phyloP scores from a whole-genome alignment of 2,797 vertebrate species.

The Acipenser oxyrinchus region DNA sequence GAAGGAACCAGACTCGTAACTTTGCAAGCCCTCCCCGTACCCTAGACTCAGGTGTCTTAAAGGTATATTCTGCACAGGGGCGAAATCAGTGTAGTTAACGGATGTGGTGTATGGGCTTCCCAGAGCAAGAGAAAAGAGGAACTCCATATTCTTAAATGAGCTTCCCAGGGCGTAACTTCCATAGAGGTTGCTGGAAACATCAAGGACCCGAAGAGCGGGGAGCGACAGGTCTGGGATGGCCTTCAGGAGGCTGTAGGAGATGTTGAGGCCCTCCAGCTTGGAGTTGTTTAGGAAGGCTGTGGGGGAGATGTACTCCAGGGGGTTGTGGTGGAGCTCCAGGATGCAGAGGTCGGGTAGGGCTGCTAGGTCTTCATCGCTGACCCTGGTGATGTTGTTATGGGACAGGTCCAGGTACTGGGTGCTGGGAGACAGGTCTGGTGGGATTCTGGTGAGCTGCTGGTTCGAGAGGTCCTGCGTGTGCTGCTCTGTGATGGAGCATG shows the following conservation, averaged over 20 bases:
- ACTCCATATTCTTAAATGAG: constrained; percentile 29
- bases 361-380: constrained; percentile 25
- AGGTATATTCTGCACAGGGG: constrained; percentile 25
- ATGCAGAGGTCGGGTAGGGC: constrained; percentile 38
- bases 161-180: constrained; percentile 34
- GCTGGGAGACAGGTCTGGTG: constrained; percentile 28
- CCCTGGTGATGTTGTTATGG: constrained; percentile 35
- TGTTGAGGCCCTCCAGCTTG: constrained; percentile 41
- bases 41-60: constrained; percentile 38
- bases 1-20: constrained; percentile 41
- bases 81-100: constrained; percentile 36
- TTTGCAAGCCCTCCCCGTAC: constrained; percentile 28
- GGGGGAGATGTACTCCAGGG: constrained; percentile 34
- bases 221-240: constrained; percentile 40
- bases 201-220: constrained; percentile 35
- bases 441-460: constrained; percentile 33
- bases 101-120: constrained; percentile 34
- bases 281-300: constrained; percentile 32
- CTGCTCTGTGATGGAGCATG: constrained; percentile 31
- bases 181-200: constrained; percentile 41
- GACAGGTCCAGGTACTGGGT: constrained; percentile 47
- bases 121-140: constrained; percentile 31
- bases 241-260: constrained; percentile 39
- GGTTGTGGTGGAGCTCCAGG: constrained; percentile 39
- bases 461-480: constrained; percentile 31